Evolutionary conservation across 2,888 invertebrate species (phyloP), one percentile per base, ranked within the genome.

Genomic region (Xanthia togata): DNA sequence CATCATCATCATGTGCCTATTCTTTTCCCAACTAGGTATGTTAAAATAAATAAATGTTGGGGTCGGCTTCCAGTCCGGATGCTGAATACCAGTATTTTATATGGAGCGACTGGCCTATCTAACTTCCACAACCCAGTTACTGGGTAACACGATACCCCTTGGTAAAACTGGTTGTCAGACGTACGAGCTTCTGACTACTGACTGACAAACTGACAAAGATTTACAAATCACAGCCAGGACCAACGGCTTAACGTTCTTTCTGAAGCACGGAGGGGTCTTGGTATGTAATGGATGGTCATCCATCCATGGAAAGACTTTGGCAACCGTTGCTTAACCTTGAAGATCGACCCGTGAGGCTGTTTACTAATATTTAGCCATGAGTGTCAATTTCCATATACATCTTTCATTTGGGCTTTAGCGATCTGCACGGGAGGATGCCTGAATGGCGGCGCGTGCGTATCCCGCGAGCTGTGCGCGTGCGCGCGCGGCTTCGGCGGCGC

Each of bases 381-480:
- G 55, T 14, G 31, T 55, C n/a, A 14, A 35, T 67, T 53, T 35
- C 67, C 14, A 23, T 2, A 23, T 14, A 31, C 23, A 23, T 50
- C 2, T 14, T 35, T 11, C 1, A 68, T 68, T 53, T 35, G 50
- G 9, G 17, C 9, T 6, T n/a, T 95, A 99, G 98, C 98, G 70
- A 97, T 98, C 73, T 99, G 99, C 93, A 97, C 97, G 87, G 97
- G 98, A 81, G 97, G 97, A 2, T 99, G 99, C 93, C 97, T 98
- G 90, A 99, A 99, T 94, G 98, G 98, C 72, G 99, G 99, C 78
- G 96, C 97, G 86, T 99, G 99, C 95, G 97, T 97, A 70, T 97
- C 97, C 71, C 98, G 98, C 60, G 98, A 98, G 89, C 97, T 96
- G 86, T 99, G 99, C 95, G 97, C 97, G 80, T 99, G 99, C 95